These are phyloP conservation scores for Epinephelus cyanopodus DNA, from an alignment of 2,113 vertebrate species.

Conservation along the genomic window DNA sequence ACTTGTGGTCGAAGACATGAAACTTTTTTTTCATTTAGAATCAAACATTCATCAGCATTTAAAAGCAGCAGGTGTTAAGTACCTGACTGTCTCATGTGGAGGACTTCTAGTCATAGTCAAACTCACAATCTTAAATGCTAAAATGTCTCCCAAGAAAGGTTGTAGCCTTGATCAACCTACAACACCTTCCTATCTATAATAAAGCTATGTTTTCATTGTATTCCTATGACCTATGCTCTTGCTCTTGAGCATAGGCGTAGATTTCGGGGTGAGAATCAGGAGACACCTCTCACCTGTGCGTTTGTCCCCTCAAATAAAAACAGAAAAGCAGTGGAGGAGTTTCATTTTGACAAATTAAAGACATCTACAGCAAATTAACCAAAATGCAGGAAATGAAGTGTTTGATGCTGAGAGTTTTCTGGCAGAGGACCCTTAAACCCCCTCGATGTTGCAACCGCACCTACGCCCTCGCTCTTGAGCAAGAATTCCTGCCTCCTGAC, in stretches of 20 bases:
- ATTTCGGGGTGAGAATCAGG: too few species aligned
- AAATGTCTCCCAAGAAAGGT: not conserved
- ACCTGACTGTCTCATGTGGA: constrained; percentile 15
- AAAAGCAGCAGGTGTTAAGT: not conserved
- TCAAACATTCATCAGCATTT: constrained; percentile 2
- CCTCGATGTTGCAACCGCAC: too few species aligned
- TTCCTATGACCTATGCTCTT: not conserved
- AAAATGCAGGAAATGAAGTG: too few species aligned
- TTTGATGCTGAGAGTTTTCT: too few species aligned
- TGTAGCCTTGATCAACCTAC: not conserved
- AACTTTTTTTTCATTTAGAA: not conserved
- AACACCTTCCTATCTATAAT: not conserved
- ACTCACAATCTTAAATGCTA: not conserved
- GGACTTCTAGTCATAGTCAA: not conserved
- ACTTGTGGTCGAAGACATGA: not conserved
- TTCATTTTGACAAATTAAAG: too few species aligned
- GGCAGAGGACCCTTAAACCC: too few species aligned
- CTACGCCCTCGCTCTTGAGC: not conserved
- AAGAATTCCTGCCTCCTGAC: not conserved
- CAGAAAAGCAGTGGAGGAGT: too few species aligned
- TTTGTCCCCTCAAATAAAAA: too few species aligned
- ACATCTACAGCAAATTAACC: too few species aligned
- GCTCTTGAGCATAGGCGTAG: too few species aligned
- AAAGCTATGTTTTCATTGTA: too few species aligned
- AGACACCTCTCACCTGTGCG: too few species aligned